Percentiles rank a stretch among this genome's conserved stretches.
phyloP scores from a whole-genome alignment of 2,113 vertebrate species.

The Xyrauchen texanus region DNA sequence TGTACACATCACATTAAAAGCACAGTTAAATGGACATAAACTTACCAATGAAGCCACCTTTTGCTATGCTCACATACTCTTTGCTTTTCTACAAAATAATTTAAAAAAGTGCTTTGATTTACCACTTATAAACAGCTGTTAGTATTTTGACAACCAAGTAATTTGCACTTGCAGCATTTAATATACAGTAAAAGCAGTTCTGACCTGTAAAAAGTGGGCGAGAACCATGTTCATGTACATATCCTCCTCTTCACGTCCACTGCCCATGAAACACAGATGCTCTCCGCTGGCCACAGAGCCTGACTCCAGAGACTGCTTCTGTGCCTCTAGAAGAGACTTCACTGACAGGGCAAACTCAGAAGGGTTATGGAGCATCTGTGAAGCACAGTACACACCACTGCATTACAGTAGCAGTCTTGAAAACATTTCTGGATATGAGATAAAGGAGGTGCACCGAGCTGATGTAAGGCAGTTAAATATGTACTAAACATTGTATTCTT shows the following conservation, averaged over 20 bases:
- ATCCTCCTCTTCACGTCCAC: constrained; percentile 97
- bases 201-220: constrained; percentile 96
- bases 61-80: constrained; percentile 97
- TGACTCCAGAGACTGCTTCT: constrained; percentile 94
- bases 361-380: constrained; percentile 97
- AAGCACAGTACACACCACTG: background rate
- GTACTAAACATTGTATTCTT: too few relatives aligned
- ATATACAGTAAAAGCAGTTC: background rate
- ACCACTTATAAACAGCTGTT: background rate
- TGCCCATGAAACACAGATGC: constrained; percentile 98
- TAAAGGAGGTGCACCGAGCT: too few relatives aligned
- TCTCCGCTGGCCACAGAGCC: constrained; percentile 95
- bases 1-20: background rate
- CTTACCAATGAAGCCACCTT: constrained; percentile 99
- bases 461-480: too few relatives aligned
- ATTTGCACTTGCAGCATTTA: background rate
- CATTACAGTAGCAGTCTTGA: too few relatives aligned
- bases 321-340: constrained; percentile 95
- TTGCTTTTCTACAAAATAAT: constrained; percentile 88
- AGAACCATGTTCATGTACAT: constrained; percentile 99
- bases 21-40: constrained; percentile 12
- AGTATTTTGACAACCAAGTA: background rate
- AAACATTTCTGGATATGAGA: too few relatives aligned
- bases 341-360: constrained; percentile 96
- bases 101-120: background rate